These are phyloP conservation scores for Leptopterna dolabrata DNA, from an alignment of 2,888 invertebrate species.

Conservation along the genomic window DNA sequence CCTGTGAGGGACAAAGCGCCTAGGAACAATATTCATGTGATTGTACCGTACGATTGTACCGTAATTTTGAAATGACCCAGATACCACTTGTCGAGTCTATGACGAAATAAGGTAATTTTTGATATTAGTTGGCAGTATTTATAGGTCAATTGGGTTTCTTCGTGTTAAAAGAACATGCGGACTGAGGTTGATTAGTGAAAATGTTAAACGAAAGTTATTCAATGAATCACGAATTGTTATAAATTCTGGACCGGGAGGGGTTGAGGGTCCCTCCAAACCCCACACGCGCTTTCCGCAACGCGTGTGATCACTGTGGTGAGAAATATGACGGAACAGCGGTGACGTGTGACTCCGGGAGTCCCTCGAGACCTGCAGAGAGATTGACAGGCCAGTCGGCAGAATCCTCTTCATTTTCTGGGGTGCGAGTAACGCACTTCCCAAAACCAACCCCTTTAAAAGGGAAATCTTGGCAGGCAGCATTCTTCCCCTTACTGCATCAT, in stretches of 20 bases:
- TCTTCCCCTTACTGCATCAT: conserved; percentile 3
- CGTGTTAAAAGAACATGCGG: too few relatives aligned
- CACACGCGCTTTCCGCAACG: neutral
- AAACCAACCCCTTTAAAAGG: neutral
- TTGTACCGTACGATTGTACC: too few relatives aligned
- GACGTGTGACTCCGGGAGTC: neutral
- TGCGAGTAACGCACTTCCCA: neutral
- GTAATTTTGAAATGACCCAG: too few relatives aligned
- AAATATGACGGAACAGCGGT: neutral
- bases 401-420: neutral
- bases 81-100: too few relatives aligned
- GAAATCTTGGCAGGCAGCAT: neutral
- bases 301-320: neutral
- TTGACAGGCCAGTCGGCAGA: neutral
- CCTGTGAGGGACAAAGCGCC: too few relatives aligned
- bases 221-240: too few relatives aligned
- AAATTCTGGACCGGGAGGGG: neutral
- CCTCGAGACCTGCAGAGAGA: neutral
- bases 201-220: too few relatives aligned
- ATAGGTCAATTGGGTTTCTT: too few relatives aligned
- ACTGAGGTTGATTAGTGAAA: too few relatives aligned
- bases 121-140: too few relatives aligned
- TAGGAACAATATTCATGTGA: too few relatives aligned
- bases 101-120: too few relatives aligned
- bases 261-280: neutral